Evolutionary conservation across 2,888 invertebrate species (phyloP).

Genomic region (Branchipolynoe longqiensis): DNA sequence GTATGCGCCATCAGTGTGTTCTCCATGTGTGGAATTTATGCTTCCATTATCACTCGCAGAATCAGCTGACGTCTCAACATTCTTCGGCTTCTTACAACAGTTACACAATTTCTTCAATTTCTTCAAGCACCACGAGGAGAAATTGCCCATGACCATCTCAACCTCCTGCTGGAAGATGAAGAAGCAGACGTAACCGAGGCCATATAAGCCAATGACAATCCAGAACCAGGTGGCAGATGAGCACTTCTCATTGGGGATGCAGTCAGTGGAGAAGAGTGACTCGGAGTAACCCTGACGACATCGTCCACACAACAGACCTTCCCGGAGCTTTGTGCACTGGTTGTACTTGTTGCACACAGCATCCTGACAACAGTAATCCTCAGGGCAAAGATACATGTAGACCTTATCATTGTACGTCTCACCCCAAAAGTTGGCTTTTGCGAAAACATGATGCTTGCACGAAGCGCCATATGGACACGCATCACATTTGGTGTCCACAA

Average conservation of each 20-base stretch:
- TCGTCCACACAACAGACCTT: slow-evolving; percentile 64
- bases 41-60: not conserved
- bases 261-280: slow-evolving; percentile 62
- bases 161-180: slow-evolving; percentile 64
- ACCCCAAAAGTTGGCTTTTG: slow-evolving; percentile 59
- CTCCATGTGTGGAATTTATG: not conserved
- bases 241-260: slow-evolving; percentile 60
- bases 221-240: slow-evolving; percentile 23
- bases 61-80: not conserved
- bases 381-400: slow-evolving; percentile 64
- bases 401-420: slow-evolving; percentile 5
- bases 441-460: not conserved
- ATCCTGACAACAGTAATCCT: slow-evolving; percentile 63
- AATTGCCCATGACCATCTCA: not conserved
- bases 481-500: not conserved
- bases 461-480: slow-evolving; percentile 31
- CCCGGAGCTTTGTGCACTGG: slow-evolving; percentile 58
- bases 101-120: not conserved
- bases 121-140: slow-evolving; percentile 6
- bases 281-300: slow-evolving; percentile 63
- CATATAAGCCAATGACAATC: slow-evolving; percentile 60
- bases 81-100: not conserved
- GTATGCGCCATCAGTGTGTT: slow-evolving; percentile 10
- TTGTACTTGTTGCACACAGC: slow-evolving; percentile 10
- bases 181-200: slow-evolving; percentile 63